Base-by-base conservation (phyloP, 2,888 invertebrate genomes). In the Gisinianus flammeolus region DNA sequence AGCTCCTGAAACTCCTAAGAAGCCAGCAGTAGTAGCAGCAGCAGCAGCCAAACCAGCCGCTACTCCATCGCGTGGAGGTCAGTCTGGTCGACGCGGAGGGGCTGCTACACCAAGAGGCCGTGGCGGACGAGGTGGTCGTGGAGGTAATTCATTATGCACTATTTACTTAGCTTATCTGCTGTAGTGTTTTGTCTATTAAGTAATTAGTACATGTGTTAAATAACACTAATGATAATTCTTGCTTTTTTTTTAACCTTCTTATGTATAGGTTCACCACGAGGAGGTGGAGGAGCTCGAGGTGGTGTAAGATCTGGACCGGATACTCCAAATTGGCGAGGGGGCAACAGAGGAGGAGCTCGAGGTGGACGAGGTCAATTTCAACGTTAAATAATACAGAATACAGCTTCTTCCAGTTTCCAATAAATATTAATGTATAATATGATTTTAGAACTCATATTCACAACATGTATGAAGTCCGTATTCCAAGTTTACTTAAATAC, bases 71-170 rank as follows among this genome's bases (percentile, higher is more conserved):
- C 56, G 76, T 67, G 22, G 79, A 68, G 16, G 70, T 73, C 22
- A 71, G 68, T 33, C 68, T 75, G 76, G 76, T 76, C 44, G 44
- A 44, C 44, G 44, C 16, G 44, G 8, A 16, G 44, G 44, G 6
- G 44, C 8, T 54, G 77, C 74, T 10, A 67, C 62, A 22, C 77
- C 69, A 33, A 71, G 75, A 44, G 44, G 44, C n/a, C 67, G 67
- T n/a, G 67, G 67, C n/a, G 33, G 67, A n/a, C 67, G 31, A 6
- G 67, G 67, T 31, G 67, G 67, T 2, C 67, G 67, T 31, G 58
- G 58, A 58, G 44, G 44, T 44, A 44, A 44, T 10, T 44, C 16
- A 44, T 10, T 10, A 44, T n/a, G n/a, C n/a, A n/a, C n/a, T n/a
- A n/a, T n/a, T n/a, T n/a, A n/a, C n/a, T n/a, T n/a, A n/a, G n/a